phyloP scores from a whole-genome alignment of 2,888 invertebrate species.

The Lacanobia oleracea region DNA sequence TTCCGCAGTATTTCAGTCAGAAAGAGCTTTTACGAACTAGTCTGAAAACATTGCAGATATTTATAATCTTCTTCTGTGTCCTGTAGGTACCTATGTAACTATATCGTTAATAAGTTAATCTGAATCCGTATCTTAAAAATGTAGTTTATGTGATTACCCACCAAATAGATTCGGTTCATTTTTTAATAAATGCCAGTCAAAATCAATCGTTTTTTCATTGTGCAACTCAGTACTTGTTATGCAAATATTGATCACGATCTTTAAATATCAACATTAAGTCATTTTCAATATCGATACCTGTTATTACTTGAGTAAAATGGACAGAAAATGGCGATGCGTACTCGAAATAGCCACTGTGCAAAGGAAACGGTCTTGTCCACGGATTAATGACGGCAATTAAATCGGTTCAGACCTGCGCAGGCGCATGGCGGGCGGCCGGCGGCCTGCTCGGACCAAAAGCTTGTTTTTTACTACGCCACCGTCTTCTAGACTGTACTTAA shows the following conservation, averaged over 20 bases:
- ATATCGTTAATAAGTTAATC: too few relatives aligned
- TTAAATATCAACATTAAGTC: conserved; percentile 27
- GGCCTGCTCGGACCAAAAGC: conserved; percentile 52
- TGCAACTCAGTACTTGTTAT: conserved; percentile 9
- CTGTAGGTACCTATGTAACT: too few relatives aligned
- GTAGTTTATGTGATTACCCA: background rate
- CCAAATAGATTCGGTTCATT: background rate
- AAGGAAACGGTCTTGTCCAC: conserved; percentile 73
- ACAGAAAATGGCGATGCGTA: conserved; percentile 65
- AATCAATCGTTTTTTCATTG: background rate
- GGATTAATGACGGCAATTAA: conserved; percentile 85
- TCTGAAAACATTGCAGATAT: too few relatives aligned
- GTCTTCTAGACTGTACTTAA: conserved; percentile 54
- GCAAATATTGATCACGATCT: conserved; percentile 13
- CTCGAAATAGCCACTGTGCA: conserved; percentile 65
- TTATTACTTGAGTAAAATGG: conserved; percentile 60
- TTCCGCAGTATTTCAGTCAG: background rate
- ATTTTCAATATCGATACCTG: conserved; percentile 40
- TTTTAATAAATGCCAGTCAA: background rate
- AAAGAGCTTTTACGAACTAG: too few relatives aligned
- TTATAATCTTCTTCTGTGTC: too few relatives aligned
- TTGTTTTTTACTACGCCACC: conserved; percentile 58
- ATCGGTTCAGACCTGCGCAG: conserved; percentile 74
- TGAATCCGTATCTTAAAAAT: too few relatives aligned
- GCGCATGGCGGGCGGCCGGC: conserved; percentile 53